Evolutionary conservation across 2,888 invertebrate species (phyloP).

Genomic region (Drosophila tanythrix): DNA sequence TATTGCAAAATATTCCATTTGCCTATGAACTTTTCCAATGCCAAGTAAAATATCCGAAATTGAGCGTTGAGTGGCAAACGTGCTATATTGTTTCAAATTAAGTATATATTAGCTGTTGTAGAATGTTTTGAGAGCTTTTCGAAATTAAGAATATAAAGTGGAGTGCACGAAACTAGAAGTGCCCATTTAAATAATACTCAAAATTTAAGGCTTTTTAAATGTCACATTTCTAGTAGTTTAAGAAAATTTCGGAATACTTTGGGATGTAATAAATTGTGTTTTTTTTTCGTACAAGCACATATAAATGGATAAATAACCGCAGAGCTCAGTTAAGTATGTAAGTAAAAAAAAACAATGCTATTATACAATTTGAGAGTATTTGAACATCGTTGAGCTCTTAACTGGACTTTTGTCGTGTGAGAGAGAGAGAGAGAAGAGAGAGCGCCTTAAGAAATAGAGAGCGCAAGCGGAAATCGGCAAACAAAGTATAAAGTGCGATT

Average conservation of each 20-base stretch:
- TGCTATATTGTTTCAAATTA: constrained; percentile 3
- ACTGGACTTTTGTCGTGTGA: constrained; percentile 5
- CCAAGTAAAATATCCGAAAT: constrained; percentile 41
- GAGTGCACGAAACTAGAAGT: background rate
- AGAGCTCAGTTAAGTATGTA: constrained; percentile 12
- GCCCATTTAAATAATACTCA: background rate
- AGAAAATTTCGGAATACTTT: background rate
- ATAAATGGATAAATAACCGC: constrained; percentile 9
- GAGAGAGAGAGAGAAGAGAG: constrained; percentile 29
- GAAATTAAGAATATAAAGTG: background rate
- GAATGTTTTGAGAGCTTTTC: background rate
- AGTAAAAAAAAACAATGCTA: background rate
- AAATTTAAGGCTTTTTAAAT: background rate
- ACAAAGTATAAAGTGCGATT: constrained; percentile 71
- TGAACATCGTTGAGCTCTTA: constrained; percentile 30
- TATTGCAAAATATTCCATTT: constrained; percentile 30
- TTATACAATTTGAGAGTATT: constrained; percentile 37
- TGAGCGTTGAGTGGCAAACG: constrained; percentile 21
- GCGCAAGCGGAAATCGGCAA: constrained; percentile 24
- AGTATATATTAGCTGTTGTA: background rate
- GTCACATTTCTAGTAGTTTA: constrained; percentile 15
- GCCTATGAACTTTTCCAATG: constrained; percentile 46
- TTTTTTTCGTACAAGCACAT: background rate
- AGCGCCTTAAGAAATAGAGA: constrained; percentile 8
- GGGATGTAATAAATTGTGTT: constrained; percentile 2